Evolutionary conservation across 2,888 invertebrate genomes (phyloP), one percentile per base, ranked within the genome.

Genomic region (Noctuana brunneofusca): DNA sequence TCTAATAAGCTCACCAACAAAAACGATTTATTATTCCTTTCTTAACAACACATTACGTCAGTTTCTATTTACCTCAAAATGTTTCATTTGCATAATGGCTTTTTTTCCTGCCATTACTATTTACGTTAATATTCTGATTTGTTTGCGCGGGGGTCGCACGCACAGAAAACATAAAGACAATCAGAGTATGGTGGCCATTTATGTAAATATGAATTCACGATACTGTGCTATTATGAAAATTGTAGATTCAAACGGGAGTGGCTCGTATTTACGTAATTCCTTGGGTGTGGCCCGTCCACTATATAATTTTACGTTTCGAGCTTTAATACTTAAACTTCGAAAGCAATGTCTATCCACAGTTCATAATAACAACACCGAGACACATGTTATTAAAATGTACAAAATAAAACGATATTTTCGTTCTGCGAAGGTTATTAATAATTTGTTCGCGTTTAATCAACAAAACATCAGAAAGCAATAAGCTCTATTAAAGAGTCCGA

Each of bases 1-100:
- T 85, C 81, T 81, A 78, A 84, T 83, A 80, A 81, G 76, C 72
- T 73, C 70, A 77, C 75, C 74, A 78, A 80, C 77, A 80, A 82
- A 81, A 87, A 83, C 85, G 81, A 86, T 89, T 87, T 84, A 88
- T 89, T 86, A 82, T 83, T 82, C 80, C 76, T 80, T 84, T 83
- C 81, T 82, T 80, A 80, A 80, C 84, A 84, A 83, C 83, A 79
- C 75, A 82, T 87, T 84, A 89, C 84, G 85, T 87, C 89, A 86
- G 81, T 85, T 86, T 82, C 81, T 87, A 90, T 91, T 89, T 91
- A 88, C 88, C 86, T 86, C 86, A 86, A 89, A 89, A 88, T 86
- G 86, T 87, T 90, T 88, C 84, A 91, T 91, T 91, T 89, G 89
- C 91, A 91, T 91, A 91, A 91, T 89, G 86, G 89, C 89, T 87